Conservation (phyloP, 2,888 invertebrate genomes). For the Diaprepes abbreviatus region DNA sequence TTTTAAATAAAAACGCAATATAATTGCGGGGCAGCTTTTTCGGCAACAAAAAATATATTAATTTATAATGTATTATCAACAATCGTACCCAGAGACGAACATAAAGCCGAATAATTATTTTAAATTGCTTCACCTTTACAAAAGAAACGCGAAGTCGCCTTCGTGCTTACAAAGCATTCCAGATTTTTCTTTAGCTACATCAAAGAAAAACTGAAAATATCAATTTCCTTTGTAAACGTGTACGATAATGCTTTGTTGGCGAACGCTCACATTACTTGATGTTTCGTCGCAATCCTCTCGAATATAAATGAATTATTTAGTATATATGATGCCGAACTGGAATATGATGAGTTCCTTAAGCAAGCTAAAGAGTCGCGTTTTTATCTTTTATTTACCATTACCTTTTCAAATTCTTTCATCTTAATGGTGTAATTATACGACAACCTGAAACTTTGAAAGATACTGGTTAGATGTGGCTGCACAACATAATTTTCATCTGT, state of each 20-base stretch:
- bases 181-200: constrained; percentile 45
- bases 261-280: constrained; percentile 46
- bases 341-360: constrained; percentile 35
- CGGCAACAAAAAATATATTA: constrained; percentile 22
- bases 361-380: too few species aligned
- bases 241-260: constrained; percentile 48
- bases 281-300: constrained; percentile 45
- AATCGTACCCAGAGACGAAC: constrained; percentile 35
- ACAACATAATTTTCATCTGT: too few species aligned
- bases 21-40: too few species aligned
- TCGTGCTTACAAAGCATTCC: constrained; percentile 39
- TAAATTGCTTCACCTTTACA: constrained; percentile 48
- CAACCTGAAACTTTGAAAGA: too few species aligned
- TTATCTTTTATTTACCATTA: too few species aligned
- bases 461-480: too few species aligned
- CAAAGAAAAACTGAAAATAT: constrained; percentile 48
- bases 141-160: constrained; percentile 42
- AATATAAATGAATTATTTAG: constrained; percentile 50
- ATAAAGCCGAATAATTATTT: constrained; percentile 46
- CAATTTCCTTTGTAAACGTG: constrained; percentile 49
- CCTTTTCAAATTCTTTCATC: too few species aligned
- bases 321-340: constrained; percentile 40
- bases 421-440: too few species aligned
- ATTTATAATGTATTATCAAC: constrained; percentile 46
- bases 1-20: not conserved